Conservation (phyloP, 2,113 vertebrate genomes). For the Piprites chloris region DNA sequence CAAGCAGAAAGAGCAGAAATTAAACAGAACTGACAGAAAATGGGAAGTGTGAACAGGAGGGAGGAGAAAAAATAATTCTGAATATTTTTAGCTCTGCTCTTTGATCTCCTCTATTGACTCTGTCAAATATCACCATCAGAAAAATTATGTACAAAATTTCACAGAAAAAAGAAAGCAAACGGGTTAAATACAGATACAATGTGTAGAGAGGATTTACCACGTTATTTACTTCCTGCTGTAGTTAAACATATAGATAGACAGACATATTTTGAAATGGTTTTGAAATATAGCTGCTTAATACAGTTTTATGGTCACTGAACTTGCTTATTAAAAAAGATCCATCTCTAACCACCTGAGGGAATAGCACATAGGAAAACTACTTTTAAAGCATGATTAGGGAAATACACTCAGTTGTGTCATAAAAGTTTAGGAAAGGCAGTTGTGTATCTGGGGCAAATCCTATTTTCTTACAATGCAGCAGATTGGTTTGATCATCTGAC, state of each 20-base stretch:
- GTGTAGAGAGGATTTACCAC: not conserved
- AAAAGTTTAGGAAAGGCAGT: not conserved
- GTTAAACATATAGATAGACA: not conserved
- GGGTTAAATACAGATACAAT: not conserved
- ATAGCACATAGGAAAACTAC: not conserved
- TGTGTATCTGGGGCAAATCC: not conserved
- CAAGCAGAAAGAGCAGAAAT: not conserved
- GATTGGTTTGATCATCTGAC: not conserved
- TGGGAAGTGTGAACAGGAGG: not conserved
- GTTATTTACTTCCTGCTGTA: not conserved
- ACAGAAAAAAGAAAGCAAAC: not conserved
- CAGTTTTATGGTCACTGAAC: not conserved
- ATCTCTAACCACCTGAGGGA: not conserved
- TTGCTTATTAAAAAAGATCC: not conserved
- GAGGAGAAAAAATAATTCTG: not conserved
- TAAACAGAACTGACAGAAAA: not conserved
- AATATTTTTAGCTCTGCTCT: not conserved
- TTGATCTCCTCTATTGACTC: not conserved
- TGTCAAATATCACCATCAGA: not conserved
- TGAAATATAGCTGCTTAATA: not conserved
- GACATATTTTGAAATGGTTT: not conserved
- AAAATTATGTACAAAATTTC: not conserved
- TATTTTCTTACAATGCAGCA: not conserved
- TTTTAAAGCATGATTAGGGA: not conserved
- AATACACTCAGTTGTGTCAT: not conserved